Conservation (phyloP, 2,888 invertebrate genomes). For the Tigriopus californicus region DNA sequence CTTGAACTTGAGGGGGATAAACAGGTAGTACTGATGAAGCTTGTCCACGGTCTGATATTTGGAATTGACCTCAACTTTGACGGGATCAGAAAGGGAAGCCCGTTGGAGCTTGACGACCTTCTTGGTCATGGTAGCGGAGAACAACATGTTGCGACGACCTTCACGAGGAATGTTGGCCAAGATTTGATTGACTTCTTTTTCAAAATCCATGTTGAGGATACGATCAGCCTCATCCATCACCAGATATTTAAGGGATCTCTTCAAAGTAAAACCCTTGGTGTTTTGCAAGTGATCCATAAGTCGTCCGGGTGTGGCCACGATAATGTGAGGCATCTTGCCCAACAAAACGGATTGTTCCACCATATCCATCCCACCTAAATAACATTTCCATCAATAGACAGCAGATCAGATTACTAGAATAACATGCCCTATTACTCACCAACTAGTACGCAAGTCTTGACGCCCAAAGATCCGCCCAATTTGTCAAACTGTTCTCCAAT, state of each 20-base stretch:
- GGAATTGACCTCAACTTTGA: conserved; percentile 80
- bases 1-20: conserved; percentile 73
- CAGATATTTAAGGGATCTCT: conserved; percentile 59
- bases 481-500: conserved; percentile 97
- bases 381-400: too few species aligned
- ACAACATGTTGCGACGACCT: conserved; percentile 62
- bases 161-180: conserved; percentile 76
- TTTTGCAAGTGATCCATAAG: conserved; percentile 91
- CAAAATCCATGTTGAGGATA: conserved; percentile 97
- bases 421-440: too few species aligned
- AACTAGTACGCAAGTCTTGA: conserved; percentile 88
- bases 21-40: conserved; percentile 78
- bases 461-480: conserved; percentile 71
- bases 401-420: too few species aligned
- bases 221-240: conserved; percentile 99
- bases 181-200: conserved; percentile 91
- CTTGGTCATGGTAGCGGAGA: conserved; percentile 98
- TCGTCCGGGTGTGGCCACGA: conserved; percentile 90
- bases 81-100: conserved; percentile 80
- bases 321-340: conserved; percentile 88
- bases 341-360: conserved; percentile 73
- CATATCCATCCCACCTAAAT: conserved; percentile 71
- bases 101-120: conserved; percentile 71
- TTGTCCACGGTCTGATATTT: conserved; percentile 98
- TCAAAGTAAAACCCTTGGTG: conserved; percentile 84